Conservation (phyloP, 1,140 invertebrate species). For the Glomeris maerens region DNA sequence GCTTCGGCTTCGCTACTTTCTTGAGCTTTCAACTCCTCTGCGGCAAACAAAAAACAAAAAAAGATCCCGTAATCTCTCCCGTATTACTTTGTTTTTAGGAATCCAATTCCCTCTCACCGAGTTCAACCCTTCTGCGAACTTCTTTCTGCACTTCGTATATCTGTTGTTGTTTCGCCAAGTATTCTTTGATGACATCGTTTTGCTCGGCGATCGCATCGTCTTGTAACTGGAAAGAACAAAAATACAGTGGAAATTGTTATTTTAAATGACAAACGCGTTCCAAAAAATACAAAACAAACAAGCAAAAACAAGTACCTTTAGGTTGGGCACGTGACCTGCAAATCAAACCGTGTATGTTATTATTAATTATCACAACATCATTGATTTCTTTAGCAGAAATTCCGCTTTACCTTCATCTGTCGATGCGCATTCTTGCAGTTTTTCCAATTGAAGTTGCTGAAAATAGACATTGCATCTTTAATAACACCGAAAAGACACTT, state of each 20-base stretch:
- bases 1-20: conserved; percentile 5
- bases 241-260: conserved; percentile 2
- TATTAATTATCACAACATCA: not conserved
- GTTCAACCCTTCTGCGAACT: conserved; percentile 17
- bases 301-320: conserved; percentile 17
- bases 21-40: not conserved
- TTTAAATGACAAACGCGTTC: not conserved
- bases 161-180: conserved; percentile 26
- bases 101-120: conserved; percentile 12
- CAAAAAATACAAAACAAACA: conserved; percentile 8
- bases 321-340: conserved; percentile 19
- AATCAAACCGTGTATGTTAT: not conserved
- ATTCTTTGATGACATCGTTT: conserved; percentile 27
- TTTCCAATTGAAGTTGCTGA: conserved; percentile 19
- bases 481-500: not conserved
- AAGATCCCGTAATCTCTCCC: conserved; percentile 9
- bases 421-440: conserved; percentile 15
- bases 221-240: conserved; percentile 18
- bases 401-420: conserved; percentile 15
- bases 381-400: not conserved
- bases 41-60: not conserved
- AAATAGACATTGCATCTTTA: conserved; percentile 1
- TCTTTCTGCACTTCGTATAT: conserved; percentile 25
- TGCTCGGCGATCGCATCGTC: conserved; percentile 23
- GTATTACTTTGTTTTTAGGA: conserved; percentile 13